Conservation (phyloP, 2,113 vertebrate species). For the Uropsilus gracilis region DNA sequence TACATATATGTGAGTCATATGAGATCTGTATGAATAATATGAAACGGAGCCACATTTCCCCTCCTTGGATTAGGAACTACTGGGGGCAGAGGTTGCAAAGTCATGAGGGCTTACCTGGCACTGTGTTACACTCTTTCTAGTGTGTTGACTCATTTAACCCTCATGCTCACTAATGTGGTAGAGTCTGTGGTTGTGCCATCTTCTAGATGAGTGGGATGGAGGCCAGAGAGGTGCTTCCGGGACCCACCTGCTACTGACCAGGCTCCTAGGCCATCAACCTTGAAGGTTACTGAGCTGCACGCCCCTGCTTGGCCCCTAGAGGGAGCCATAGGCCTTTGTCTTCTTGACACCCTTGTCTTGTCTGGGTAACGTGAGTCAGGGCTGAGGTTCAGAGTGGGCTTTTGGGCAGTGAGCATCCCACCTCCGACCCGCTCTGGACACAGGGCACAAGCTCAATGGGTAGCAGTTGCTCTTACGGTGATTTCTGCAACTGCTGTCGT, state of each 20-base stretch:
- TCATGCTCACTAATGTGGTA: background rate
- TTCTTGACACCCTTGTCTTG: background rate
- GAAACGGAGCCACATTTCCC: background rate
- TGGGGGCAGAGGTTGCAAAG: background rate
- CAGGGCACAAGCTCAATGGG: background rate
- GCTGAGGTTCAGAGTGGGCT: background rate
- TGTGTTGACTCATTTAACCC: background rate
- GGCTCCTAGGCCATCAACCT: background rate
- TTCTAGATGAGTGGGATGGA: slow-evolving; percentile 7
- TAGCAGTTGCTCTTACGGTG: background rate
- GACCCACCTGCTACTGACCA: background rate
- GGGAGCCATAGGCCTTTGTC: background rate
- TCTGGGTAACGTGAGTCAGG: background rate
- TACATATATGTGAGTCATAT: background rate
- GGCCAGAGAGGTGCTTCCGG: background rate
- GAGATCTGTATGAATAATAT: background rate
- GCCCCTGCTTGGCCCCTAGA: background rate
- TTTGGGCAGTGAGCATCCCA: background rate
- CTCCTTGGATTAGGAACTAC: background rate
- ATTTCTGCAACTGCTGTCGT: background rate
- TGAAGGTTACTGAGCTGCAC: background rate
- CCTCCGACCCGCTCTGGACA: too few species aligned
- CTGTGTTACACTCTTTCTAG: background rate
- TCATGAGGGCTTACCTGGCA: background rate
- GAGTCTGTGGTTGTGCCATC: background rate